phyloP scores from a whole-genome alignment of 2,888 invertebrate genomes.

The Acanthococcus lagerstroemiae region DNA sequence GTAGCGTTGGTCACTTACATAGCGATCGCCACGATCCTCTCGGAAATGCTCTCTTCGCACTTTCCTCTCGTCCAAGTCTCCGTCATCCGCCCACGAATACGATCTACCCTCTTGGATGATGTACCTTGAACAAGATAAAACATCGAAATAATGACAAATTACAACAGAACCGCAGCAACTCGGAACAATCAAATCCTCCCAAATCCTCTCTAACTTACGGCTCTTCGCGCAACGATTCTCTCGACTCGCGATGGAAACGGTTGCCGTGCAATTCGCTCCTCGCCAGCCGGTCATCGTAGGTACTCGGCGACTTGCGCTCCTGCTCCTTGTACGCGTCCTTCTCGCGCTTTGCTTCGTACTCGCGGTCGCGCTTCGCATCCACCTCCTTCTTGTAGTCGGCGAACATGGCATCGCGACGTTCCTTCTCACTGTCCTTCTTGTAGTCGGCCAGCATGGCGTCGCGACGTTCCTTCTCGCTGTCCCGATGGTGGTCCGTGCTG shows the following conservation, averaged over 20 bases:
- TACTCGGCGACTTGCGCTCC: constrained; percentile 4
- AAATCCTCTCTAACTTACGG: constrained; percentile 17
- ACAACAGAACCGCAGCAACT: too few relatives aligned
- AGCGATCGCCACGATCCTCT: constrained; percentile 21
- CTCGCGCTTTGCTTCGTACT: not conserved
- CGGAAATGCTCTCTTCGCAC: constrained; percentile 5
- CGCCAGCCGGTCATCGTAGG: not conserved
- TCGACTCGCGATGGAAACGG: constrained; percentile 16
- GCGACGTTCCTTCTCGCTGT: constrained; percentile 11
- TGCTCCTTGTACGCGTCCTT: too few relatives aligned
- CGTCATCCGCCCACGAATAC: constrained; percentile 8
- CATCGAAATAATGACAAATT: too few relatives aligned
- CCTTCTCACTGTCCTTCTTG: constrained; percentile 5
- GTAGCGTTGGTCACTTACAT: too few relatives aligned
- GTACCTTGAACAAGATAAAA: not conserved
- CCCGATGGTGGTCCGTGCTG: not conserved
- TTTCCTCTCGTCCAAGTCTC: constrained; percentile 6
- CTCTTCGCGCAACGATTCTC: constrained; percentile 17
- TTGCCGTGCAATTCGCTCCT: not conserved
- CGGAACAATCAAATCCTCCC: too few relatives aligned
- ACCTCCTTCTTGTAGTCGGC: constrained; percentile 9
- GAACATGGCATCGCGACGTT: not conserved
- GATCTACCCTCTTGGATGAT: constrained; percentile 12
- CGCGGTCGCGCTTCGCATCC: constrained; percentile 7
- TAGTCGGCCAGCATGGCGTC: not conserved